Percentiles rank a stretch among this genome's conserved stretches.
Evolutionary conservation across 2,888 invertebrate species (phyloP).

Genomic region (Drosophila mettleri): DNA sequence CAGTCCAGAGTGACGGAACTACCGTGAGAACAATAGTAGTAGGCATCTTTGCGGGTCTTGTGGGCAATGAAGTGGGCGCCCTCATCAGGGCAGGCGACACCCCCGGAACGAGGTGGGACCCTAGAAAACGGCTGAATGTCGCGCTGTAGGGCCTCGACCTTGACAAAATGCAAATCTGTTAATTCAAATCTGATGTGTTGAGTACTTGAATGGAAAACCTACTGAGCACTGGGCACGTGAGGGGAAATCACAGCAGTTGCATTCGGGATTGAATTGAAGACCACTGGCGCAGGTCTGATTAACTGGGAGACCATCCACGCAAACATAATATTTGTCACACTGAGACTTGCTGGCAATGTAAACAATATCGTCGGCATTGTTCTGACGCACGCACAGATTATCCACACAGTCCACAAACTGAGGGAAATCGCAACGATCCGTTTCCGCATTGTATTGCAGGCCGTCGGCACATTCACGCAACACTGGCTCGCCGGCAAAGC

Average conservation of each 20-base stretch:
- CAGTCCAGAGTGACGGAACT: conserved; percentile 81
- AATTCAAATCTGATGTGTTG: background rate
- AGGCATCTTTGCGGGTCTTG: conserved; percentile 62
- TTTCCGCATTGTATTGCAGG: conserved; percentile 79
- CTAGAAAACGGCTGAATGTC: conserved; percentile 73
- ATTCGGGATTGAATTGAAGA: conserved; percentile 70
- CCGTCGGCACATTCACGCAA: conserved; percentile 74
- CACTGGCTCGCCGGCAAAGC: conserved; percentile 69
- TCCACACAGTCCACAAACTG: conserved; percentile 81
- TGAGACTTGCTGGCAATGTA: conserved; percentile 72
- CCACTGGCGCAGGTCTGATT: conserved; percentile 71
- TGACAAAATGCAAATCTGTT: background rate
- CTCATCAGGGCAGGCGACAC: conserved; percentile 75
- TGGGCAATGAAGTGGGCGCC: conserved; percentile 78
- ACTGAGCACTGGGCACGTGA: conserved; percentile 76
- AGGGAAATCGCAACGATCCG: conserved; percentile 82
- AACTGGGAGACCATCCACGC: conserved; percentile 73
- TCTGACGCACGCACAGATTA: conserved; percentile 74
- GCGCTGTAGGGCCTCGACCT: conserved; percentile 74
- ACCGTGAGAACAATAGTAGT: conserved; percentile 81
- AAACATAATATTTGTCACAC: conserved; percentile 79
- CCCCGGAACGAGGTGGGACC: conserved; percentile 76
- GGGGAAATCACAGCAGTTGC: conserved; percentile 77
- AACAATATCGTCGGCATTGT: conserved; percentile 68
- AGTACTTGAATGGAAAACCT: conserved; percentile 27